Conservation (phyloP, 1,140 invertebrate species). For the Drosophila tropicalis region DNA sequence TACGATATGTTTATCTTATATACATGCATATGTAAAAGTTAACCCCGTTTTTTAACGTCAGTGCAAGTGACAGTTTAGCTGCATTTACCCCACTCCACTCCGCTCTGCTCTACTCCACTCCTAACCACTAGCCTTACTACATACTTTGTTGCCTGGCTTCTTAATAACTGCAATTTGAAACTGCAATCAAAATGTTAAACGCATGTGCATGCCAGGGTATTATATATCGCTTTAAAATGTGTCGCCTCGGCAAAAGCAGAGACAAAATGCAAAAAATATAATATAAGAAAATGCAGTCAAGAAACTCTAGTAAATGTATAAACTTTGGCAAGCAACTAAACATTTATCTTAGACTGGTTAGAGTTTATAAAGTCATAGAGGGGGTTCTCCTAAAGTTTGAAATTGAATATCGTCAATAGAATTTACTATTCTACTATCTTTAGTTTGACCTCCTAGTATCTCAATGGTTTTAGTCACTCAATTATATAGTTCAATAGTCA, state of each 20-base stretch:
- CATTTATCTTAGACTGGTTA: no score
- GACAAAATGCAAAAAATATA: constrained; percentile 11
- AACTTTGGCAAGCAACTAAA: neutral
- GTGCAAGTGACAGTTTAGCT: constrained; percentile 50
- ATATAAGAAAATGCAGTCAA: constrained; percentile 2
- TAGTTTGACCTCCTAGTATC: no score
- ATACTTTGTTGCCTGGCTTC: constrained; percentile 19
- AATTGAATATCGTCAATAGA: no score
- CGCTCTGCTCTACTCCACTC: neutral
- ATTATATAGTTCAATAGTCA: no score
- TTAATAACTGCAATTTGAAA: constrained; percentile 71
- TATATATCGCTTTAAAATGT: constrained; percentile 49
- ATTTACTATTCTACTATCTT: no score
- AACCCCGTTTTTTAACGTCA: constrained; percentile 54
- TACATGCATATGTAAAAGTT: constrained; percentile 30
- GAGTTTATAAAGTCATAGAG: no score
- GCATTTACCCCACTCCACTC: constrained; percentile 17
- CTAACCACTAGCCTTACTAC: constrained; percentile 16
- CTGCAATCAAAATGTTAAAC: constrained; percentile 66
- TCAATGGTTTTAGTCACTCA: no score
- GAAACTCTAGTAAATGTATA: neutral
- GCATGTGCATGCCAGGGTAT: constrained; percentile 35
- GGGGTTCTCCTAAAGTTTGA: no score
- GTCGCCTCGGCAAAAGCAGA: constrained; percentile 32
- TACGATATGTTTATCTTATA: neutral